These are phyloP conservation scores for Megalops cyprinoides DNA, from an alignment of 2,797 vertebrate species.

Conservation along the genomic window DNA sequence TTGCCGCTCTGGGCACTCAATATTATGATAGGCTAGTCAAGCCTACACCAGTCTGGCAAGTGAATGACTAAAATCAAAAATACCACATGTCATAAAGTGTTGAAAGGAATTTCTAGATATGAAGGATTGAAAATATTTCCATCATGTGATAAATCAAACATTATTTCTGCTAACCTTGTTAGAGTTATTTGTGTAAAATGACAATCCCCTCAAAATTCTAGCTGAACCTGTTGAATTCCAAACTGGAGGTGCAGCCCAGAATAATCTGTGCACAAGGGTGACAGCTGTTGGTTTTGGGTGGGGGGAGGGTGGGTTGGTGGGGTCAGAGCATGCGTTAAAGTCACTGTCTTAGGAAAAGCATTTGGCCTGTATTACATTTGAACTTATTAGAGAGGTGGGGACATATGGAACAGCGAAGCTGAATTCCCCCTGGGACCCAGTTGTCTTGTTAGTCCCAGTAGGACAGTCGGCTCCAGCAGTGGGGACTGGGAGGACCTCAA, in stretches of 20 bases:
- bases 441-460: conserved; percentile 7
- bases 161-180: conserved; percentile 2
- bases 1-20: neutral
- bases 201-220: conserved; percentile 23
- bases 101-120: too few species aligned
- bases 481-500: neutral
- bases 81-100: too few species aligned
- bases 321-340: conserved; percentile 28
- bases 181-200: conserved; percentile 15
- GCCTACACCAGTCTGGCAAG: neutral
- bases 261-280: conserved; percentile 16
- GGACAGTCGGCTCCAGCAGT: neutral
- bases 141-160: neutral
- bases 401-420: conserved; percentile 18
- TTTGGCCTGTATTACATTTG: conserved; percentile 7
- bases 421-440: neutral
- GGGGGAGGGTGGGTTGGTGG: conserved; percentile 43
- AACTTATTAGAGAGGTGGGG: conserved; percentile 13
- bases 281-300: conserved; percentile 23
- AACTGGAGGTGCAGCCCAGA: conserved; percentile 7
- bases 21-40: neutral
- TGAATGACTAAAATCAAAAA: neutral
- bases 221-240: conserved; percentile 33
- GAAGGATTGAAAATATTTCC: too few species aligned
- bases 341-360: neutral